Conservation (phyloP, 1,140 invertebrate species). For the Adelges cooleyi region DNA sequence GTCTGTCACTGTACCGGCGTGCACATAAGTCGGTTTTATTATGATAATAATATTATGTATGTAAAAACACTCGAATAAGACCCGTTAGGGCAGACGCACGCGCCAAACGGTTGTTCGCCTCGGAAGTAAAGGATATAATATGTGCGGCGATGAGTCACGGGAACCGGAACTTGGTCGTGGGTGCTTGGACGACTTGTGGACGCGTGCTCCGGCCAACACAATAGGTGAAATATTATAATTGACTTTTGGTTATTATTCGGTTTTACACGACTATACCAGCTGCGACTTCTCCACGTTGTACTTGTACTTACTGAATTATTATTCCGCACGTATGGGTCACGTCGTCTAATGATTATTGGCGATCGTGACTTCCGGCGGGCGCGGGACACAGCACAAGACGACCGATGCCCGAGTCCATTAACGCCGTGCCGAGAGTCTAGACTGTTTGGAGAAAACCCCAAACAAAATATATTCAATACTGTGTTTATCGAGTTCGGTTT, state of each 20-base stretch:
- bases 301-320: neutral
- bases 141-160: slow-evolving; percentile 1
- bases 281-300: too few relatives aligned
- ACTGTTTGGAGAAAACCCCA: too few relatives aligned
- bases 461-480: too few relatives aligned
- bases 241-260: too few relatives aligned
- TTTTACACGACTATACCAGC: too few relatives aligned
- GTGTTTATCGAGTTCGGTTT: too few relatives aligned
- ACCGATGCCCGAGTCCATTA: too few relatives aligned
- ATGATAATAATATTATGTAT: neutral
- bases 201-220: neutral
- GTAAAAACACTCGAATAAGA: neutral
- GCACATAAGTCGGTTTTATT: too few relatives aligned
- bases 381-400: too few relatives aligned
- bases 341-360: neutral
- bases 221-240: neutral
- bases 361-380: too few relatives aligned
- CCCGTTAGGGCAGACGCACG: neutral
- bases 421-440: too few relatives aligned
- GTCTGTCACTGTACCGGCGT: neutral
- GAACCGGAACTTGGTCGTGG: slow-evolving; percentile 6
- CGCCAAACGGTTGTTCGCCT: slow-evolving; percentile 20
- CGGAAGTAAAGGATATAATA: neutral
- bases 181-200: neutral
- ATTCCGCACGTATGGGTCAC: neutral